Evolutionary conservation across 2,797 vertebrate genomes (phyloP), one percentile per base, ranked within the genome.

Genomic region (Thalassophryne amazonica): DNA sequence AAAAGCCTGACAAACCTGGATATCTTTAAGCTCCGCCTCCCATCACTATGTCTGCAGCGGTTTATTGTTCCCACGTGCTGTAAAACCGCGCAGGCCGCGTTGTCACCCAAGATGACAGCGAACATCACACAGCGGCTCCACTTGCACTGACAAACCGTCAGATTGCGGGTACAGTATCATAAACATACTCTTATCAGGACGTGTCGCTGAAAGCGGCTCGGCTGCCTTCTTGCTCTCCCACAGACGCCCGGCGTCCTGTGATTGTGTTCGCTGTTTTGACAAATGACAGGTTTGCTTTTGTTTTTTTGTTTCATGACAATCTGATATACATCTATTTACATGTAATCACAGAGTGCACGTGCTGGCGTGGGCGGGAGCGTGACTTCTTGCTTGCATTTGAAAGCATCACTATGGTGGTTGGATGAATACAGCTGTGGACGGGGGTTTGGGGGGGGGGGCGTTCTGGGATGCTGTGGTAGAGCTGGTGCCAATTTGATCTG

Each of bases 11-110:
- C 30, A 42, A 72, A n/a, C 37, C 51, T 47, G 31, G 54, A 15
- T 35, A 43, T 56, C 46, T 39, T 22, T 51, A 33, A 34, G 33
- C 57, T 39, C 60, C 51, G 53, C 42, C 65, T 52, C 62, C 62
- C 63, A 64, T 72, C 63, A 31, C 63, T 73, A 70, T 83, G 73
- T 62, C 19, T 37, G 31, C 59, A 11, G 0, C 48, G 4, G 6
- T 68, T 77, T 83, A 83, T 83, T 76, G 45, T 73, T 73, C 46
- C 73, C 82, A 79, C 69, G 79, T 73, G 76, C 69, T 22, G 3
- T 67, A 72, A 75, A 83, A 28, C 52, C 55, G 40, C 7, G 51
- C 62, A 28, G 59, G n/a, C 43, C 52, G 36, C 13, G 38, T 75
- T 58, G 76, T 78, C 81, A 78, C 76, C 51, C 61, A 17, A 56